Percentiles rank a stretch among this genome's conserved stretches.
These are phyloP conservation scores for Tetropium fuscum DNA, from an alignment of 2,888 invertebrate genomes.

Conservation along the genomic window DNA sequence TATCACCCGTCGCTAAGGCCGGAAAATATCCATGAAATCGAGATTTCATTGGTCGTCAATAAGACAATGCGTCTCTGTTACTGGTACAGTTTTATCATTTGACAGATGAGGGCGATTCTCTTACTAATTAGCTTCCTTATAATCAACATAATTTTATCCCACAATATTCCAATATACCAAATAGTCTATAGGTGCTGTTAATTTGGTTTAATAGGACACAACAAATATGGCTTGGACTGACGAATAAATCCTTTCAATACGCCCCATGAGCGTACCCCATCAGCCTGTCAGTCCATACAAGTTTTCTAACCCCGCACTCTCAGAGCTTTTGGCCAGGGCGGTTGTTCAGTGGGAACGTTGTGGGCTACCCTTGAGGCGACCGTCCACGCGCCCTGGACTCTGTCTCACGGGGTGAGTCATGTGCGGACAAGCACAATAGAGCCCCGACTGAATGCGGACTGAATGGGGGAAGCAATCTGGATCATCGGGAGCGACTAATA, in stretches of 20 bases:
- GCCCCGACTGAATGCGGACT: constrained; percentile 14
- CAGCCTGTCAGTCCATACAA: constrained; percentile 25
- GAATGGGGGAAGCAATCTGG: constrained; percentile 32
- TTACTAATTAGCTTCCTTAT: too few species aligned
- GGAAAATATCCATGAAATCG: too few species aligned
- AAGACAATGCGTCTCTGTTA: too few species aligned
- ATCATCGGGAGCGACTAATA: constrained; percentile 27
- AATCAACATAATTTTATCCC: too few species aligned
- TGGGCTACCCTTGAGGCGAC: constrained; percentile 61
- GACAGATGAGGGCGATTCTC: too few species aligned
- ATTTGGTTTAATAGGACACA: too few species aligned
- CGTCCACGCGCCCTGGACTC: constrained; percentile 54
- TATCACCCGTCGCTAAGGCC: too few species aligned
- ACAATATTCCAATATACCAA: too few species aligned
- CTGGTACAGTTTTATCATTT: too few species aligned
- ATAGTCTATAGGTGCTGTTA: too few species aligned
- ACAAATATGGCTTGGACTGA: too few species aligned
- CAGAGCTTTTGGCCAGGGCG: constrained; percentile 62
- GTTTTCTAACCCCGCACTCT: constrained; percentile 30
- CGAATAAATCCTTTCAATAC: constrained; percentile 13
- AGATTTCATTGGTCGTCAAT: too few species aligned
- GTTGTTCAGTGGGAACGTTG: constrained; percentile 67
- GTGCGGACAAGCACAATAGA: constrained; percentile 35
- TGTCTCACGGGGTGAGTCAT: constrained; percentile 46
- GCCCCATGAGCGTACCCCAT: constrained; percentile 21